These are phyloP conservation scores for Hiodon tergisus DNA, from an alignment of 2,113 vertebrate species.

Conservation along the genomic window DNA sequence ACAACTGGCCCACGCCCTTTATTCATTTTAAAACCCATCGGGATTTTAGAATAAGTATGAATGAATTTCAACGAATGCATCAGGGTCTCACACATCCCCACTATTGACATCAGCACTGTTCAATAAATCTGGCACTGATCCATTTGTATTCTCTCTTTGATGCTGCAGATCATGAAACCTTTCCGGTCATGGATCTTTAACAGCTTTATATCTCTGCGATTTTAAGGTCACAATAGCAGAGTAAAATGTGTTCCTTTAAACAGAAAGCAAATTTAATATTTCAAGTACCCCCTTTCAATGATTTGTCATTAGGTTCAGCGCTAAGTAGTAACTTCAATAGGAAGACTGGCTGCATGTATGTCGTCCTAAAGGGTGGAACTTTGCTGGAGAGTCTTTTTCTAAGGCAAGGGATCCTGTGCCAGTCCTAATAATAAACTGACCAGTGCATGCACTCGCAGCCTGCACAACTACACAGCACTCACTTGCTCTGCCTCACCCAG, in stretches of 20 bases:
- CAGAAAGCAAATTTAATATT: background rate
- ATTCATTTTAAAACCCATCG: too few species aligned
- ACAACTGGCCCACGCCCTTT: too few species aligned
- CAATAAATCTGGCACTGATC: too few species aligned
- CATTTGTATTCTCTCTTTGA: background rate
- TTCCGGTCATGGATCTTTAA: background rate
- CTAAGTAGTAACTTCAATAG: too few species aligned
- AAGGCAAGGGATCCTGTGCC: slow-evolving; percentile 23
- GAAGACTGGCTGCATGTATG: background rate
- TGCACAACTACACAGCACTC: slow-evolving; percentile 28
- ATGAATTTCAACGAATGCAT: background rate
- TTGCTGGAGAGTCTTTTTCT: background rate
- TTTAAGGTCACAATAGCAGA: background rate
- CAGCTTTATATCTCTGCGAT: background rate
- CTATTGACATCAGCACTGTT: too few species aligned
- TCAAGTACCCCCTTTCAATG: background rate
- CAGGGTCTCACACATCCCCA: background rate
- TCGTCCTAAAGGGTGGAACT: slow-evolving; percentile 1
- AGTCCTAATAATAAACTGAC: slow-evolving; percentile 48
- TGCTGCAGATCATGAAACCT: background rate
- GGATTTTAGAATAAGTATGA: too few species aligned
- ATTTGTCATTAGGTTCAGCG: too few species aligned
- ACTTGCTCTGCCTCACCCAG: slow-evolving; percentile 37
- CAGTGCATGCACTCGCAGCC: slow-evolving; percentile 24
- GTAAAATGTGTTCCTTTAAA: background rate